Conservation (phyloP, 2,888 invertebrate genomes). For the Drosophila macrothrix region DNA sequence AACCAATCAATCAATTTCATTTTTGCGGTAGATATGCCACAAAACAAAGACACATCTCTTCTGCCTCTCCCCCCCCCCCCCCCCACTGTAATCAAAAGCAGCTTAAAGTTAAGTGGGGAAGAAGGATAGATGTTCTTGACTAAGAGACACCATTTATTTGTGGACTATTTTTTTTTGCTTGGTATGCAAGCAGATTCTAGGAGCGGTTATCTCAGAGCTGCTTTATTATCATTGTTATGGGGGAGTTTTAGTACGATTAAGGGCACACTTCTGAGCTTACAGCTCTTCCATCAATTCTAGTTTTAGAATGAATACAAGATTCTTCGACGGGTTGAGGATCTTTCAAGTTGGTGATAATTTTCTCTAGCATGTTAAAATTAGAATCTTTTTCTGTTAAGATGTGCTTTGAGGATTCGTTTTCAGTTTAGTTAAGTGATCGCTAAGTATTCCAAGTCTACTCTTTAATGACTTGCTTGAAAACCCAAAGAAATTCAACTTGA, state of each 20-base stretch:
- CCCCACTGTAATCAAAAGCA: constrained; percentile 5
- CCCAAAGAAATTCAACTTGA: background rate
- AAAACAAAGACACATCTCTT: constrained; percentile 22
- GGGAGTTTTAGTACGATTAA: background rate
- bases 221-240: background rate
- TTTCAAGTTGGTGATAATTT: background rate
- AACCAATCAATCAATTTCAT: constrained; percentile 56
- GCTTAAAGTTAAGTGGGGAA: background rate
- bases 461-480: background rate
- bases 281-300: background rate
- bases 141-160: constrained; percentile 1
- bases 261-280: background rate
- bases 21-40: constrained; percentile 13
- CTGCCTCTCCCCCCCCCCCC: too few species aligned
- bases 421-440: background rate
- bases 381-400: background rate
- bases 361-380: background rate
- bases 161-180: background rate
- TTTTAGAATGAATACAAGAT: background rate
- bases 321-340: background rate
- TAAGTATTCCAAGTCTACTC: background rate
- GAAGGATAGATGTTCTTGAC: too few species aligned
- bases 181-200: background rate
- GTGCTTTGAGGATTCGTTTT: background rate
- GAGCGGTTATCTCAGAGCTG: background rate